These are phyloP conservation scores for Quadroppia sp. DNA, from an alignment of 2,888 invertebrate genomes.

Conservation along the genomic window DNA sequence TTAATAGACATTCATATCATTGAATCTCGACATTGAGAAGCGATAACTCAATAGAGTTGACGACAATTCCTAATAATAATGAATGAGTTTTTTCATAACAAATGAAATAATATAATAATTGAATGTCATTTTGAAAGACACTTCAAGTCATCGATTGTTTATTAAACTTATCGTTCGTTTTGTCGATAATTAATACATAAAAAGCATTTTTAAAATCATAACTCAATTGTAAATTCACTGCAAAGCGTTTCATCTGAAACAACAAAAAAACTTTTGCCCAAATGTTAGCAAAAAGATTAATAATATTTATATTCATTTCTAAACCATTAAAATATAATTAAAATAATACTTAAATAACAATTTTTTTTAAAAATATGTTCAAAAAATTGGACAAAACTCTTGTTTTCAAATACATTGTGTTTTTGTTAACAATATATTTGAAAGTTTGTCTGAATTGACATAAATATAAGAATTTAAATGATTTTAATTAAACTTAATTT, in stretches of 20 bases:
- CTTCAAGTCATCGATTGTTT: not conserved
- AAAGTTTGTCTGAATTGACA: too few species aligned
- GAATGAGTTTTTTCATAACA: too few species aligned
- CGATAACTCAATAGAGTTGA: too few species aligned
- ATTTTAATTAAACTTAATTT: not conserved
- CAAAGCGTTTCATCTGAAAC: slow-evolving; percentile 31
- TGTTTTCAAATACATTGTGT: too few species aligned
- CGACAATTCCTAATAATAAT: too few species aligned
- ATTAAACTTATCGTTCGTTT: not conserved
- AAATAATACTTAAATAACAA: not conserved
- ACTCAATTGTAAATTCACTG: not conserved
- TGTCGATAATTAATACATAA: not conserved
- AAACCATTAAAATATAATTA: not conserved
- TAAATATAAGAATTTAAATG: too few species aligned
- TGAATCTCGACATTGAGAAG: too few species aligned
- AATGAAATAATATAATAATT: too few species aligned
- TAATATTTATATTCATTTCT: not conserved
- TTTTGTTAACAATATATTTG: too few species aligned
- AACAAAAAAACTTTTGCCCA: slow-evolving; percentile 25
- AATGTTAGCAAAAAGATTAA: not conserved
- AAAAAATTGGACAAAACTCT: not conserved
- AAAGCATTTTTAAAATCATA: not conserved
- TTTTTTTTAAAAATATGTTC: not conserved
- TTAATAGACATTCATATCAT: too few species aligned
- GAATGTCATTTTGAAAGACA: not conserved